Base-by-base conservation (phyloP, 2,888 invertebrate species). In the Tachina lurida region DNA sequence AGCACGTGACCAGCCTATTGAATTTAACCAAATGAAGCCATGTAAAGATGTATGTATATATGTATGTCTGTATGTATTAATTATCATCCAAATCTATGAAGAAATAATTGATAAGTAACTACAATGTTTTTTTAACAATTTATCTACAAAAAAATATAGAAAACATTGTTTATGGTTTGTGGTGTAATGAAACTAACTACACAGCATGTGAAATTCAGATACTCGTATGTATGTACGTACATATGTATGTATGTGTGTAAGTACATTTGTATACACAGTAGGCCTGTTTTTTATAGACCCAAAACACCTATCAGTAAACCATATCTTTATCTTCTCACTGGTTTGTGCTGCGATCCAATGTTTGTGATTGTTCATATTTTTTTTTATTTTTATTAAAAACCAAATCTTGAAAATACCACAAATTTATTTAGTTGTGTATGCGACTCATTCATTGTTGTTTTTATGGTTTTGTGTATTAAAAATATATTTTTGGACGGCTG, bases 1-100 rank as follows among this genome's bases (percentile, higher is more conserved):
- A 70, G 71, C 78, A 83, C 83, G 83, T 83, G 78, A 78, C 78
- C 65, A 49, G 49, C 41, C 78, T 78, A 83, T 67, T 70, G 63
- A 83, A 70, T 71, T 19, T 60, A 60, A 3, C 49, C 22, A 52
- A 41, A 56, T 31, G 56, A 56, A 31, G 12, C 17, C 45, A 39
- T 17, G 12, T 3, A 12, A 4, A 9, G 13, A 43, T 10, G 17
- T 7, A 39, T 10, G 15, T 17, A 68, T 15, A 49, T 17, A 68
- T 39, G 19, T n/a, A 31, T 15, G n/a, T 5, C 22, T 10, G n/a
- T 39, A 15, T 43, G 13, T 13, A 15, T n/a, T 39, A 17, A 17
- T 62, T 41, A 41, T 62, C 60, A 52, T n/a, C 41, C 49, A 39
- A 31, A 58, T 43, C 7, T 54, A 43, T 54, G 17, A 54, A 7